phyloP scores from a whole-genome alignment of 2,888 invertebrate genomes.

The Drosophila formosana region DNA sequence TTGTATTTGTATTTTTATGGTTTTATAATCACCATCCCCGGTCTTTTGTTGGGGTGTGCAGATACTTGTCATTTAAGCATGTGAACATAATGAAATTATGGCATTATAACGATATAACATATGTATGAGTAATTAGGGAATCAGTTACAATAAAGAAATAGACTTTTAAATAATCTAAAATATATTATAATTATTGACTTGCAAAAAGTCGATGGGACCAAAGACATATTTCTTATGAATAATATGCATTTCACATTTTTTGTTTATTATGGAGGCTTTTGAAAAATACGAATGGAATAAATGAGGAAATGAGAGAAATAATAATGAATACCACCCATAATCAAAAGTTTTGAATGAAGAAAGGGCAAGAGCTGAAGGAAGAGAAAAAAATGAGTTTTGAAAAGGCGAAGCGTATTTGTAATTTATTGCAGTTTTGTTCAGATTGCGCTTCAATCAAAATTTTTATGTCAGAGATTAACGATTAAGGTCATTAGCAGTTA shows the following conservation, averaged over 20 bases:
- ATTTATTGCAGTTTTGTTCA: constrained; percentile 71
- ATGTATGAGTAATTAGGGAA: not conserved
- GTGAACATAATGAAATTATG: constrained; percentile 63
- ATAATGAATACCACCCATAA: constrained; percentile 49
- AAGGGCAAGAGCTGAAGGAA: not conserved
- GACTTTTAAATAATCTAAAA: not conserved
- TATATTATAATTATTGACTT: not conserved
- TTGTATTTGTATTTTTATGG: constrained; percentile 68
- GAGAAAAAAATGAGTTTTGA: constrained; percentile 8
- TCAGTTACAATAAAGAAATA: not conserved
- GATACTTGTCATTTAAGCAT: constrained; percentile 29
- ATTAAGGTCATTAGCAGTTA: constrained; percentile 83
- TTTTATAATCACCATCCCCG: constrained; percentile 64
- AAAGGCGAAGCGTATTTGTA: constrained; percentile 32
- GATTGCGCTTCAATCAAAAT: constrained; percentile 79
- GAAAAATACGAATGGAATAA: constrained; percentile 6
- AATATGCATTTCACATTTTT: not conserved
- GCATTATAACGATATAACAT: constrained; percentile 19
- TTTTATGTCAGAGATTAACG: constrained; percentile 84
- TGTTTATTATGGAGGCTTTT: not conserved
- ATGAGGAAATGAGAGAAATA: constrained; percentile 10
- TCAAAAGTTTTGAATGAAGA: constrained; percentile 17
- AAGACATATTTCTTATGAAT: not conserved
- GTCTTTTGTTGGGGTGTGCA: constrained; percentile 22
- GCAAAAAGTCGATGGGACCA: not conserved